A percentile compares a stretch with the other conserved stretches of the same genome.
These are phyloP conservation scores for Etheostoma nigrum DNA, from an alignment of 2,797 vertebrate genomes.

Conservation along the genomic window DNA sequence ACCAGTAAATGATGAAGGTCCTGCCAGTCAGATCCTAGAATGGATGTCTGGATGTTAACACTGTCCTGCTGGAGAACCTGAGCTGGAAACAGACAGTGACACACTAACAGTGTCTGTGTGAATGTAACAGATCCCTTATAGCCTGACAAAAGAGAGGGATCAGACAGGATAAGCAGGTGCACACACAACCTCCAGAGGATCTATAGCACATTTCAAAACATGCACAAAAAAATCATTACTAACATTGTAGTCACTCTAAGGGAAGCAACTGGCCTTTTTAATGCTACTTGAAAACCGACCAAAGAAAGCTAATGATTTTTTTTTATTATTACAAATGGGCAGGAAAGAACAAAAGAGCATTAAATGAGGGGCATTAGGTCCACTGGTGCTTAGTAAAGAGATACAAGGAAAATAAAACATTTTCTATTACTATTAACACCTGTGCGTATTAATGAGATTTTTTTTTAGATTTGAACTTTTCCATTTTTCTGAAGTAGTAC, in stretches of 20 bases:
- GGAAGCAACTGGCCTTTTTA: not conserved
- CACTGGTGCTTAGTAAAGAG: not conserved
- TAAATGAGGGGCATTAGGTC: not conserved
- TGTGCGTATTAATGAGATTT: not conserved
- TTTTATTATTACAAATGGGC: conserved; percentile 5
- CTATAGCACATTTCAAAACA: conserved; percentile 23
- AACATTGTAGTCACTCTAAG: not conserved
- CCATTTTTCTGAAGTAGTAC: not conserved
- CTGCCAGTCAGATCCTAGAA: not conserved
- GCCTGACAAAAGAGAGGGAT: conserved; percentile 42
- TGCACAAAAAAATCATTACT: not conserved
- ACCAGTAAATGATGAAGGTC: not conserved
- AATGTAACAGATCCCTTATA: conserved; percentile 24
- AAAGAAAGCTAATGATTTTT: conserved; percentile 14
- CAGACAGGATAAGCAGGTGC: conserved; percentile 40
- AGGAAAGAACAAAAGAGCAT: not conserved
- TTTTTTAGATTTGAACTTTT: not conserved
- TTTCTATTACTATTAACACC: not conserved
- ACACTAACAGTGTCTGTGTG: conserved; percentile 4
- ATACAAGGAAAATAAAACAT: conserved; percentile 4
- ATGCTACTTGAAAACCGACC: not conserved
- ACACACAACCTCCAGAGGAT: conserved; percentile 40
- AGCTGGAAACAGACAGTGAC: conserved; percentile 7
- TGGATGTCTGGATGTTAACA: not conserved
- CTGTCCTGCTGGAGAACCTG: not conserved